These are phyloP conservation scores for Oryzias sinensis DNA, from an alignment of 2,797 vertebrate genomes.

Conservation along the genomic window DNA sequence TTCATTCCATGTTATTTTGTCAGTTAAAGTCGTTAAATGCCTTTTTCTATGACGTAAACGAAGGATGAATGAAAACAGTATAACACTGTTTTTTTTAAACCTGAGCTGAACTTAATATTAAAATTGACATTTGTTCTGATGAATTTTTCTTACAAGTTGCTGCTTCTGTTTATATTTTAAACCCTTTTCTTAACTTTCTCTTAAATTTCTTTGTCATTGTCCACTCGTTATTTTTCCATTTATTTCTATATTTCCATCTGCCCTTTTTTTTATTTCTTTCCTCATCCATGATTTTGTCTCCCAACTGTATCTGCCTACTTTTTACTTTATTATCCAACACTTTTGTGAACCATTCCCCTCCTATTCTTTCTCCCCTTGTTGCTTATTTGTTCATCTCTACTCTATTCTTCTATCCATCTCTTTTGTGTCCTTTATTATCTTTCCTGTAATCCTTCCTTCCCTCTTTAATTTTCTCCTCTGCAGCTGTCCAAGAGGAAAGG, in stretches of 20 bases:
- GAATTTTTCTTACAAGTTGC: constrained; percentile 1
- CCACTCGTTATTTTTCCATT: not conserved
- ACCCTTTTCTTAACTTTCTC: not conserved
- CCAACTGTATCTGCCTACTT: not conserved
- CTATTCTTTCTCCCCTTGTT: not conserved
- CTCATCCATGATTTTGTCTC: constrained; percentile 3
- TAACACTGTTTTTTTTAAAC: no score
- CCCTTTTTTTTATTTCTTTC: not conserved
- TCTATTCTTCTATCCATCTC: constrained; percentile 13
- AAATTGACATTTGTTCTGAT: not conserved
- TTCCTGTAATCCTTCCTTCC: constrained; percentile 24
- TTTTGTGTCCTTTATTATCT: constrained; percentile 32
- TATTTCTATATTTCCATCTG: not conserved
- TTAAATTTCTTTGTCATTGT: not conserved
- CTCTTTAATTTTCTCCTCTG: constrained; percentile 1
- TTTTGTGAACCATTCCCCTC: not conserved
- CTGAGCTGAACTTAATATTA: no score
- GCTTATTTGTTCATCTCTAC: constrained; percentile 12
- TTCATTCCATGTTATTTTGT: no score
- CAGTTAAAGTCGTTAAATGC: no score
- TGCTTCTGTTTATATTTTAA: constrained; percentile 11
- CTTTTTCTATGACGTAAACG: no score
- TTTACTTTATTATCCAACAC: not conserved
- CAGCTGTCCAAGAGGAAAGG: constrained; percentile 93
- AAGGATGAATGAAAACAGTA: no score